Percentiles rank a stretch among this genome's conserved stretches.
These are phyloP conservation scores for Lacerta agilis DNA, from an alignment of 2,797 vertebrate species.

Conservation along the genomic window DNA sequence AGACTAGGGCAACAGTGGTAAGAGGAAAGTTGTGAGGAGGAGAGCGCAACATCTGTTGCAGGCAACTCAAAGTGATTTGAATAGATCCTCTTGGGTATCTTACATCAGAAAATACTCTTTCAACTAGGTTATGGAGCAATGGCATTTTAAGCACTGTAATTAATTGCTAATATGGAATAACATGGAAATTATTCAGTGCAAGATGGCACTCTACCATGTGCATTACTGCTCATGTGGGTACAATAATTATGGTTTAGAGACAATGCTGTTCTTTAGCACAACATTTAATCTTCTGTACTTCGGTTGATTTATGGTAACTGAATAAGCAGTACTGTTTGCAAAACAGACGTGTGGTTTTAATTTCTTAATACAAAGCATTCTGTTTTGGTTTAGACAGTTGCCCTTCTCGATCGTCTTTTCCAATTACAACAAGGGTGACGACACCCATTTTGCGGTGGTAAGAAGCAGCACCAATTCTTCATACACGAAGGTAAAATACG, in stretches of 20 bases:
- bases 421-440: not conserved
- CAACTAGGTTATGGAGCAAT: constrained; percentile 4
- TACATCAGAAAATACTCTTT: not conserved
- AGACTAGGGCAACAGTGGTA: not conserved
- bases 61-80: not conserved
- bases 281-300: not conserved
- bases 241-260: not conserved
- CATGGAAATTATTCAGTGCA: not conserved
- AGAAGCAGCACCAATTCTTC: not conserved
- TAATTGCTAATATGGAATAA: not conserved
- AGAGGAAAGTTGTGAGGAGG: not conserved
- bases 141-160: not conserved
- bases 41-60: not conserved
- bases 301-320: not conserved
- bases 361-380: not conserved
- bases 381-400: not conserved
- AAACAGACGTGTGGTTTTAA: not conserved
- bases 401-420: not conserved
- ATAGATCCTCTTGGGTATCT: not conserved
- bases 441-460: not conserved
- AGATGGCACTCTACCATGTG: not conserved
- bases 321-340: not conserved
- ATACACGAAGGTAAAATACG: not conserved
- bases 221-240: not conserved
- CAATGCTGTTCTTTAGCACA: not conserved